Evolutionary conservation across 2,888 invertebrate species (phyloP).

Genomic region (Conistra vaccinii): DNA sequence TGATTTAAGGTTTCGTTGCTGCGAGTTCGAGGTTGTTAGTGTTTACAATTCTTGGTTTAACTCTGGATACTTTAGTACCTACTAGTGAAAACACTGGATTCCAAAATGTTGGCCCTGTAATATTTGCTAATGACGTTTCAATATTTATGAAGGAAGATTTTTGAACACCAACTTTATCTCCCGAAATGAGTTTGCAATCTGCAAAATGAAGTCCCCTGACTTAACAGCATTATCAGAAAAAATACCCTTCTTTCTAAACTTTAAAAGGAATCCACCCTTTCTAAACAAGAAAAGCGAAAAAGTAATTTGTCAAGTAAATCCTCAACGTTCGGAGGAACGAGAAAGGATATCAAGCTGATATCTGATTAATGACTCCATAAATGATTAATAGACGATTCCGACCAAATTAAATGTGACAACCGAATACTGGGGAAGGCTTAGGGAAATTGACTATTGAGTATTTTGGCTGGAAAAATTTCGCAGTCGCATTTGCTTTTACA

Average conservation of each 20-base stretch:
- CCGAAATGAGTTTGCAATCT: slow-evolving; percentile 36
- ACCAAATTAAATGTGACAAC: slow-evolving; percentile 68
- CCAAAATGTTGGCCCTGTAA: neutral
- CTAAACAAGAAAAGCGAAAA: slow-evolving; percentile 85
- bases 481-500: slow-evolving; percentile 32
- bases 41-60: slow-evolving; percentile 30
- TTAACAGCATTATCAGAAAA: slow-evolving; percentile 44
- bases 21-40: slow-evolving; percentile 24
- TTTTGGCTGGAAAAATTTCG: slow-evolving; percentile 39
- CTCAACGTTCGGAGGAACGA: slow-evolving; percentile 77
- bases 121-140: neutral
- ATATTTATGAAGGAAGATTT: neutral
- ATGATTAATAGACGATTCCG: slow-evolving; percentile 79
- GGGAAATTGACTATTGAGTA: slow-evolving; percentile 55
- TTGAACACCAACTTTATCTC: neutral
- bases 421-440: slow-evolving; percentile 61
- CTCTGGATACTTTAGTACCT: neutral
- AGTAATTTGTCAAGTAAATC: slow-evolving; percentile 90
- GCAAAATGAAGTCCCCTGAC: slow-evolving; percentile 31
- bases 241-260: slow-evolving; percentile 48
- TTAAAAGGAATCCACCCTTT: slow-evolving; percentile 58
- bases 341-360: slow-evolving; percentile 76
- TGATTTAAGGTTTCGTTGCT: slow-evolving; percentile 55
- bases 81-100: neutral
- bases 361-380: slow-evolving; percentile 82